These are phyloP conservation scores for Delichon dasypus DNA, from an alignment of 2,797 vertebrate genomes.

Conservation along the genomic window DNA sequence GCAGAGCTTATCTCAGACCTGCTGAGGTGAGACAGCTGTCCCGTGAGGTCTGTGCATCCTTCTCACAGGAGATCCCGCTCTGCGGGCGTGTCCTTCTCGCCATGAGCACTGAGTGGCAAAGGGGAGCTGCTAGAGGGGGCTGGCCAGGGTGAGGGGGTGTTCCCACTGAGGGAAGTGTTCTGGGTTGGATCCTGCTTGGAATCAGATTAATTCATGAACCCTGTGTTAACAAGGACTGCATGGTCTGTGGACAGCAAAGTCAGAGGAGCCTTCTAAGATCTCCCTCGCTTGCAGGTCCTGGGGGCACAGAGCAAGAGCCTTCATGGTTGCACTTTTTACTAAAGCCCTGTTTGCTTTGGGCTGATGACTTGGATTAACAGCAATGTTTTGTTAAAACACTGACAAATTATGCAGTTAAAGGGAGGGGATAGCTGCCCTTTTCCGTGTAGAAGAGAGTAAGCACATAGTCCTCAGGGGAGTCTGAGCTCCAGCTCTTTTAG, in stretches of 20 bases:
- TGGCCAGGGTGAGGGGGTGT: background rate
- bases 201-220: background rate
- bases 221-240: background rate
- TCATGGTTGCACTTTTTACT: background rate
- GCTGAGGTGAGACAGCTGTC: background rate
- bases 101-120: fast-evolving
- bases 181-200: background rate
- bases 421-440: background rate
- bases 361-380: background rate
- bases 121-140: background rate
- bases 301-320: background rate
- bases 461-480: too few relatives aligned
- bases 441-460: background rate
- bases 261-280: background rate
- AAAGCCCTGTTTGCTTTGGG: background rate
- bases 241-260: too few relatives aligned
- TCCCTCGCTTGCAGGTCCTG: fast-evolving
- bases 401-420: background rate
- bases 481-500: background rate
- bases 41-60: background rate
- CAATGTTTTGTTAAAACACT: fast-evolving
- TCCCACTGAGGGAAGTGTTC: fast-evolving
- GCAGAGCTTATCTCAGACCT: background rate
- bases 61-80: fast-evolving
- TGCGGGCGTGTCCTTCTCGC: background rate